Evolutionary conservation across 23 tunicate genomes (phyloP).

Genomic region (Diplosoma virens): DNA sequence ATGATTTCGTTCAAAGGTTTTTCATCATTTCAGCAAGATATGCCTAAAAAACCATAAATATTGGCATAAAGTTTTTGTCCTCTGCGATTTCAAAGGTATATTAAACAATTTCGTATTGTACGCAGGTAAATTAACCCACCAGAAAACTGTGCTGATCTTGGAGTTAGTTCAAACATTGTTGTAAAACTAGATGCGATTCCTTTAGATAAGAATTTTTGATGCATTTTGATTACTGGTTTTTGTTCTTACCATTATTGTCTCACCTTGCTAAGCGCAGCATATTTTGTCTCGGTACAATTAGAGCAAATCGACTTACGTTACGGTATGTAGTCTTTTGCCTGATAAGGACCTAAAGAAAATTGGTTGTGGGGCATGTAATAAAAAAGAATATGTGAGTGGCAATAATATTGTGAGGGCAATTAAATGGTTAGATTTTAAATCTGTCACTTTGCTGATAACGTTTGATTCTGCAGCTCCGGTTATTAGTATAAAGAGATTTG

Average conservation of each 20-base stretch:
- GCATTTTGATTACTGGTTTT: constrained; percentile 20
- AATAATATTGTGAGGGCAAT: neutral
- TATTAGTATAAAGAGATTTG: neutral
- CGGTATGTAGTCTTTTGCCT: neutral
- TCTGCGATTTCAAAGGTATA: neutral
- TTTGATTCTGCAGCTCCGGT: constrained; percentile 19
- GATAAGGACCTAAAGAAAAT: constrained; percentile 6
- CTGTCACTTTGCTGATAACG: neutral
- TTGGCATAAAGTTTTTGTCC: constrained; percentile 11
- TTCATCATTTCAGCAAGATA: neutral
- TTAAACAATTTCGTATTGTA: neutral
- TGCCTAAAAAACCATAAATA: constrained; percentile 6
- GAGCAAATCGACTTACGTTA: constrained; percentile 7
- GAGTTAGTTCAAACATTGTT: constrained; percentile 21
- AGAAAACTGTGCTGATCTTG: neutral
- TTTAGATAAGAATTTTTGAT: neutral
- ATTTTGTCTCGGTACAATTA: constrained; percentile 8
- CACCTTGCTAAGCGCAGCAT: constrained; percentile 7
- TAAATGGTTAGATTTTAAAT: constrained; percentile 7
- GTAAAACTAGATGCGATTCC: neutral
- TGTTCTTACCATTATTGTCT: neutral
- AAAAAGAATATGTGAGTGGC: neutral
- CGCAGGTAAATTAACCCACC: constrained; percentile 1
- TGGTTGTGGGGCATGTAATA: neutral
- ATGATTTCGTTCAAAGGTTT: constrained; percentile 8